A percentile compares a stretch with the other conserved stretches of the same genome.
These are phyloP conservation scores for Pipa parva DNA, from an alignment of 2,113 vertebrate genomes.

Conservation along the genomic window DNA sequence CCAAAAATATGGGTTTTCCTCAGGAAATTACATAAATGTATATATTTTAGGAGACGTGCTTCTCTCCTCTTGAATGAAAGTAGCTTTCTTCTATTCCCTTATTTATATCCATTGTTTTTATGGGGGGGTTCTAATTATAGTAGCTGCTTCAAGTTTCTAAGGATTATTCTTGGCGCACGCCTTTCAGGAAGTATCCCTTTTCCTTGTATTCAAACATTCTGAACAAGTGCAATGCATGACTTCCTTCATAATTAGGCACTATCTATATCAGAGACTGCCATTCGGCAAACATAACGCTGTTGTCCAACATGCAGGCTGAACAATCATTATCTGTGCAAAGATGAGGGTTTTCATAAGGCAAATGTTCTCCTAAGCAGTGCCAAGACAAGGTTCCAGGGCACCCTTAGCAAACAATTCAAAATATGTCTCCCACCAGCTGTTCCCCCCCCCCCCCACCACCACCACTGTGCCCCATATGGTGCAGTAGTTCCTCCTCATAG, in stretches of 20 bases:
- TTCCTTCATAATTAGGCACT: not conserved
- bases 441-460: too few relatives aligned
- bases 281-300: too few relatives aligned
- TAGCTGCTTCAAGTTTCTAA: not conserved
- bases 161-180: not conserved
- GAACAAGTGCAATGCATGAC: constrained; percentile 3
- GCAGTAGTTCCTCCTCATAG: too few relatives aligned
- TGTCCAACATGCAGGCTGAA: too few relatives aligned
- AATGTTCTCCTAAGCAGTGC: too few relatives aligned
- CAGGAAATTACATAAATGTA: constrained; percentile 29
- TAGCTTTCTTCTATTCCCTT: constrained; percentile 3
- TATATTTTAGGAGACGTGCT: constrained; percentile 4
- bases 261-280: too few relatives aligned
- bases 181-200: constrained; percentile 17
- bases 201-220: not conserved
- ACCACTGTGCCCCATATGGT: too few relatives aligned
- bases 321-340: too few relatives aligned
- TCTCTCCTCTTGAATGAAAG: constrained; percentile 16
- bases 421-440: too few relatives aligned
- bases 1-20: constrained; percentile 22
- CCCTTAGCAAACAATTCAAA: too few relatives aligned
- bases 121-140: constrained; percentile 9
- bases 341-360: too few relatives aligned
- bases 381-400: too few relatives aligned
- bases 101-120: constrained; percentile 21